phyloP scores from a whole-genome alignment of 2,888 invertebrate genomes.

The Oxytorus armatus region DNA sequence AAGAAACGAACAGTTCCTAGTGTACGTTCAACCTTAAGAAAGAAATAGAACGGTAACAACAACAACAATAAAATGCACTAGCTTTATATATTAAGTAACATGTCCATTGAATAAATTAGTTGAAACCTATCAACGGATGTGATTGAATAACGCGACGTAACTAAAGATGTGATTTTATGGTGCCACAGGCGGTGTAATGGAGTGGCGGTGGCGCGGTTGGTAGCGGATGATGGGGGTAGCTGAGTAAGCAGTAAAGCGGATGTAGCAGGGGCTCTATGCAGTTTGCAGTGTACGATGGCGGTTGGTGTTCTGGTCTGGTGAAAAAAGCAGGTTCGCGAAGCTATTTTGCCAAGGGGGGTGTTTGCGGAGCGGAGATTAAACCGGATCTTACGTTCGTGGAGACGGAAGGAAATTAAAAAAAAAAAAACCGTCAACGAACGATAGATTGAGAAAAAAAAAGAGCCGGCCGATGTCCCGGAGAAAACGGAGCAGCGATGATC shows the following conservation, averaged over 20 bases:
- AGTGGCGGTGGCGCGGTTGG: slow-evolving; percentile 83
- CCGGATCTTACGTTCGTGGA: slow-evolving; percentile 48
- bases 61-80: slow-evolving; percentile 46
- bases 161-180: slow-evolving; percentile 84
- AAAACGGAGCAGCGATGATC: slow-evolving; percentile 55
- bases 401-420: slow-evolving; percentile 45
- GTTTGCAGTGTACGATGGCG: slow-evolving; percentile 81
- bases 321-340: slow-evolving; percentile 70
- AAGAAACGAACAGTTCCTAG: too few relatives aligned
- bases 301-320: slow-evolving; percentile 79
- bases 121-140: slow-evolving; percentile 74
- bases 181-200: slow-evolving; percentile 84
- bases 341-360: slow-evolving; percentile 57
- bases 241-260: slow-evolving; percentile 83
- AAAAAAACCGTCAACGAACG: slow-evolving; percentile 55
- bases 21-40: slow-evolving; percentile 27
- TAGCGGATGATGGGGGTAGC: slow-evolving; percentile 84
- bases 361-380: slow-evolving; percentile 54
- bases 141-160: slow-evolving; percentile 77
- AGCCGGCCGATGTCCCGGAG: slow-evolving; percentile 51
- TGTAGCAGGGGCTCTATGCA: slow-evolving; percentile 82
- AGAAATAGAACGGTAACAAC: slow-evolving; percentile 38
- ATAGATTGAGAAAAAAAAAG: slow-evolving; percentile 53
- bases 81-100: slow-evolving; percentile 21
- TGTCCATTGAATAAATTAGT: slow-evolving; percentile 55